These are phyloP conservation scores for Betta splendens DNA, from an alignment of 2,797 vertebrate species.

Conservation along the genomic window DNA sequence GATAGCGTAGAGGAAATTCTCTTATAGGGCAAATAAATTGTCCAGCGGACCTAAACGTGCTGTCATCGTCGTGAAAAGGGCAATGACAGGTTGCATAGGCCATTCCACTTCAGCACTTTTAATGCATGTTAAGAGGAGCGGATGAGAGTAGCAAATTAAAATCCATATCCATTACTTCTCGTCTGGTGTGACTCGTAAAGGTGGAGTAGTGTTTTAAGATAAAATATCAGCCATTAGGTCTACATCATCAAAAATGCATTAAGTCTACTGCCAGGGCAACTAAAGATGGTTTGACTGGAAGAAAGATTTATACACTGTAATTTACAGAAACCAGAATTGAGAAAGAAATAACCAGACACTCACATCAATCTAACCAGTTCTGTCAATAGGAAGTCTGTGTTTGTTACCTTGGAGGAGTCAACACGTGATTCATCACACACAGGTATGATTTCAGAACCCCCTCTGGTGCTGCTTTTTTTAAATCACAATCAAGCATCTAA, in stretches of 20 bases:
- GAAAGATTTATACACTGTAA: conserved; percentile 24
- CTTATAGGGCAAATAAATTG: conserved; percentile 60
- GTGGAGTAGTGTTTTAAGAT: conserved; percentile 44
- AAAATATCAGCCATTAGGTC: conserved; percentile 54
- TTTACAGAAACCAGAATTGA: conserved; percentile 31
- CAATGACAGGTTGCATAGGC: conserved; percentile 60
- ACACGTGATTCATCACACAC: conserved; percentile 36
- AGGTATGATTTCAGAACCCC: conserved; percentile 31
- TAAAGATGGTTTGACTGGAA: conserved; percentile 20
- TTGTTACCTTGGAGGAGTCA: conserved; percentile 41
- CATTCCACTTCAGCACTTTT: conserved; percentile 61
- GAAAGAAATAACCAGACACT: neutral
- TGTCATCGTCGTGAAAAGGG: conserved; percentile 53
- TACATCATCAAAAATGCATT: conserved; percentile 60
- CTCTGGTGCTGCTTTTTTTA: conserved; percentile 36
- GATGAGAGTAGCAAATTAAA: conserved; percentile 65
- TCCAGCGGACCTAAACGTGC: conserved; percentile 39
- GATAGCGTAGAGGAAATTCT: conserved; percentile 40
- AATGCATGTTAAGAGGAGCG: conserved; percentile 68
- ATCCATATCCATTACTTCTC: conserved; percentile 67
- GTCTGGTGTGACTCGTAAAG: conserved; percentile 53
- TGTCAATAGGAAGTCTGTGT: conserved; percentile 37
- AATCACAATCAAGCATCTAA: conserved; percentile 44
- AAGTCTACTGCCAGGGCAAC: conserved; percentile 32
- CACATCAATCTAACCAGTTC: conserved; percentile 35